phyloP scores from a whole-genome alignment of 2,797 vertebrate species.

The Peromyscus melanophrys region DNA sequence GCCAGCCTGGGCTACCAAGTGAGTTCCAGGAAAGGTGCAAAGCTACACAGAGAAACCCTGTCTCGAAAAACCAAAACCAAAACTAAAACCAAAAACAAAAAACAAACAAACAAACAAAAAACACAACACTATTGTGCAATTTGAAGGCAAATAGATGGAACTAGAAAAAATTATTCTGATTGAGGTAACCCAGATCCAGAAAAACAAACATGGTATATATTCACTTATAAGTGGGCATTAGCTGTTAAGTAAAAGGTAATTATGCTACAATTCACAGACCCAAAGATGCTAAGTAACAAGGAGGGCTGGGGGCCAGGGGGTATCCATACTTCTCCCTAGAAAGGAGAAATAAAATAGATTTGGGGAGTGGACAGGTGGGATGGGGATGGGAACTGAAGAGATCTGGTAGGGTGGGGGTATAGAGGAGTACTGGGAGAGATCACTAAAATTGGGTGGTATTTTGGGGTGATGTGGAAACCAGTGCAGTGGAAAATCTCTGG shows the following conservation, averaged over 20 bases:
- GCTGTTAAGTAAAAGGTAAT: not conserved
- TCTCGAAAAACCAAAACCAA: no score
- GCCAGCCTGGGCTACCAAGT: no score
- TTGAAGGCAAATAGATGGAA: not conserved
- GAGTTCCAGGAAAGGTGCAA: no score
- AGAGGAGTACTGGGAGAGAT: not conserved
- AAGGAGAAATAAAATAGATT: not conserved
- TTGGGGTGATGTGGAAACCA: no score
- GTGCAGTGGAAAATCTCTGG: no score
- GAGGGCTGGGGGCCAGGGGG: not conserved
- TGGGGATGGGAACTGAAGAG: not conserved
- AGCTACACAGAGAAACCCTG: no score
- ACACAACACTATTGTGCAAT: not conserved
- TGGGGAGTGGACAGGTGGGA: not conserved
- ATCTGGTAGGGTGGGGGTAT: not conserved
- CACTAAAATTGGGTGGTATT: not conserved
- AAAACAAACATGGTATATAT: not conserved
- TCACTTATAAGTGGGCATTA: not conserved
- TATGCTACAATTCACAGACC: not conserved
- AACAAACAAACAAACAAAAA: no score
- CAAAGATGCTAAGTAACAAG: not conserved
- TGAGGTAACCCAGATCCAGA: no score
- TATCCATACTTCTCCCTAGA: accelerated
- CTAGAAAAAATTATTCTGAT: not conserved
- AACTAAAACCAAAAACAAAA: no score